Percentiles rank a stretch among this genome's conserved stretches.
phyloP scores from a whole-genome alignment of 1,140 invertebrate species.

The Kradibia gibbosae region DNA sequence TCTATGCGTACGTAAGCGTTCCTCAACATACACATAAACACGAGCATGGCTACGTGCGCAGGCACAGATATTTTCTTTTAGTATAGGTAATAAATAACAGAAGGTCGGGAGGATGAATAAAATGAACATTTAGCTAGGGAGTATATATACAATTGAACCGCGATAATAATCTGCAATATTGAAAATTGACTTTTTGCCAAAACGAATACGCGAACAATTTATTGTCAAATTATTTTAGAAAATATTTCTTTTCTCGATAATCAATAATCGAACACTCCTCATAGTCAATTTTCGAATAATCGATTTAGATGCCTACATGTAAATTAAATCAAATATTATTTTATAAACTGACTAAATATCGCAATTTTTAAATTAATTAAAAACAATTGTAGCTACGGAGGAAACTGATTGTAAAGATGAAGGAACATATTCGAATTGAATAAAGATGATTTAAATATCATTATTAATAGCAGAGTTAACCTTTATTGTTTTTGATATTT shows the following conservation, averaged over 20 bases:
- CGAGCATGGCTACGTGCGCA: no score
- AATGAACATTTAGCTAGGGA: slow-evolving; percentile 18
- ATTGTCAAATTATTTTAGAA: slow-evolving; percentile 22
- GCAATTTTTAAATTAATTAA: slow-evolving; percentile 50
- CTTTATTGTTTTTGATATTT: no score
- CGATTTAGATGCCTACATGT: slow-evolving; percentile 44
- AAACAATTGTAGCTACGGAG: slow-evolving; percentile 34
- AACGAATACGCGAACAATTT: slow-evolving; percentile 9
- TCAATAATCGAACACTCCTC: slow-evolving; percentile 36
- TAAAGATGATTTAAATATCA: slow-evolving; percentile 47
- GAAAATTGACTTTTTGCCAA: slow-evolving; percentile 17
- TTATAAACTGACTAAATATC: slow-evolving; percentile 50
- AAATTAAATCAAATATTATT: slow-evolving; percentile 48
- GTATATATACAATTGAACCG: slow-evolving; percentile 16
- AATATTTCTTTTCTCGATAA: slow-evolving; percentile 37
- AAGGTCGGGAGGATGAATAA: slow-evolving; percentile 36
- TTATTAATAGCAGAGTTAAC: not conserved
- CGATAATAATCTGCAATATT: slow-evolving; percentile 26
- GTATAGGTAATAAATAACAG: slow-evolving; percentile 30
- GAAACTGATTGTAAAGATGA: slow-evolving; percentile 48
- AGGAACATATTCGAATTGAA: slow-evolving; percentile 47
- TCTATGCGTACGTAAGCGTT: slow-evolving; percentile 11
- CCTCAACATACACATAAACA: not conserved
- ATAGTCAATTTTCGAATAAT: slow-evolving; percentile 47
- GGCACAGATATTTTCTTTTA: slow-evolving; percentile 42